A percentile compares a stretch with the other conserved stretches of the same genome.
phyloP scores from a whole-genome alignment of 2,888 invertebrate genomes.

The Griposia aprilina region DNA sequence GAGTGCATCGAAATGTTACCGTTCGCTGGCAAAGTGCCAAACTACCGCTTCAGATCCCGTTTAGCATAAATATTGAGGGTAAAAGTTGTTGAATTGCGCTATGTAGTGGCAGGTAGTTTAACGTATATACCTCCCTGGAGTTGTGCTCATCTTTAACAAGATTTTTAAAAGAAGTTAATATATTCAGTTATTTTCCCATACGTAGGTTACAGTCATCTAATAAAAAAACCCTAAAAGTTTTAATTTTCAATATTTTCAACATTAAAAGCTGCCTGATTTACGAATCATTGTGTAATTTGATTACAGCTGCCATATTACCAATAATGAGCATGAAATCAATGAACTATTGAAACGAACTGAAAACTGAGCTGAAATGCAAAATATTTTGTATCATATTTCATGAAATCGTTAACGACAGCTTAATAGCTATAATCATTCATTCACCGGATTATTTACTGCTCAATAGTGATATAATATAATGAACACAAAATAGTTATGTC shows the following conservation, averaged over 20 bases:
- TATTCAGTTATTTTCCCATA: background rate
- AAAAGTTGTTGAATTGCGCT: constrained; percentile 21
- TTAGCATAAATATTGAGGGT: constrained; percentile 37
- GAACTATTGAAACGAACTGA: background rate
- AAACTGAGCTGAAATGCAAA: background rate
- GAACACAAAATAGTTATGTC: too few relatives aligned
- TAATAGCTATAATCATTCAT: background rate
- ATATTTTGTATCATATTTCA: constrained; percentile 16
- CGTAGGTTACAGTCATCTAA: too few relatives aligned
- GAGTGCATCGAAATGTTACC: constrained; percentile 44
- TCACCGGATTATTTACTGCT: background rate
- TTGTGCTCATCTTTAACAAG: background rate
- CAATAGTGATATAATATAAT: too few relatives aligned
- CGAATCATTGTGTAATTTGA: background rate
- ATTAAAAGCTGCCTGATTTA: background rate
- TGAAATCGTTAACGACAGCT: constrained; percentile 4
- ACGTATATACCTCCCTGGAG: background rate
- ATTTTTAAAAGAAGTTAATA: background rate
- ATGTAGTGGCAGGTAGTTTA: background rate
- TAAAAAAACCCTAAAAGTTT: too few relatives aligned
- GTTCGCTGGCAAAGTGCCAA: constrained; percentile 51
- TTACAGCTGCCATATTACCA: background rate
- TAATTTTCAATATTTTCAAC: too few relatives aligned
- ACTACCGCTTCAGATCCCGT: constrained; percentile 19
- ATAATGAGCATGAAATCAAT: constrained; percentile 30